Evolutionary conservation across 2,113 vertebrate genomes (phyloP).

Genomic region (Dermatemys mawii): DNA sequence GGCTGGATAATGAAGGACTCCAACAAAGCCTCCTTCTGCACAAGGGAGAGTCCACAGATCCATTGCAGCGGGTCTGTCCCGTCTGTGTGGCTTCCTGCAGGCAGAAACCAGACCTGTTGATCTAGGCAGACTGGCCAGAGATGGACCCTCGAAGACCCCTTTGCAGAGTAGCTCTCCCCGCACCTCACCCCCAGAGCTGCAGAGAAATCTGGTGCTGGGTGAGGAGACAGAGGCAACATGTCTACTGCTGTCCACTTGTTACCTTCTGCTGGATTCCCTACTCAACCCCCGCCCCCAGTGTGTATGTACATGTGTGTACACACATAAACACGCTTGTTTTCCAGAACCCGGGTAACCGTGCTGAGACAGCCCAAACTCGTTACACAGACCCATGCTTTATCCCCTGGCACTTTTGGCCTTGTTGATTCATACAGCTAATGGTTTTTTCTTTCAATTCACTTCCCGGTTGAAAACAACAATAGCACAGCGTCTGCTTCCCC

Average conservation of each 20-base stretch:
- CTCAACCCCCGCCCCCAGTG: background rate
- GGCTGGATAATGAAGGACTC: background rate
- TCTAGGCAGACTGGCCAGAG: background rate
- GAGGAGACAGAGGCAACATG: too few relatives aligned
- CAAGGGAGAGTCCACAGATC: background rate
- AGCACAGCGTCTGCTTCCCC: background rate
- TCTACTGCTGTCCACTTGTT: too few relatives aligned
- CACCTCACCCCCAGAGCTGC: background rate
- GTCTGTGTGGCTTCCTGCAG: background rate
- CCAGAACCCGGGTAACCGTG: background rate
- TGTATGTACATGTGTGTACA: too few relatives aligned
- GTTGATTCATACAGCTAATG: background rate
- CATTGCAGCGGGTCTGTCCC: background rate
- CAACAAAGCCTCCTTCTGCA: background rate
- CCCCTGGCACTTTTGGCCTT: background rate
- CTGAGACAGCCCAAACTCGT: background rate
- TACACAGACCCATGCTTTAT: background rate
- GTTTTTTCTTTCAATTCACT: background rate
- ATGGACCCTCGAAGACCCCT: background rate
- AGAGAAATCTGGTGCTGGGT: too few relatives aligned
- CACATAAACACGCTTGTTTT: background rate
- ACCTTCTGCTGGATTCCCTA: too few relatives aligned
- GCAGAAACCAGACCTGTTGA: background rate
- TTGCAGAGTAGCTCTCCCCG: too few relatives aligned
- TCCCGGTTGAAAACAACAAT: background rate